Evolutionary conservation across 2,888 invertebrate species (phyloP), one percentile per base, ranked within the genome.

Genomic region (Agonopterix alstromeriana): DNA sequence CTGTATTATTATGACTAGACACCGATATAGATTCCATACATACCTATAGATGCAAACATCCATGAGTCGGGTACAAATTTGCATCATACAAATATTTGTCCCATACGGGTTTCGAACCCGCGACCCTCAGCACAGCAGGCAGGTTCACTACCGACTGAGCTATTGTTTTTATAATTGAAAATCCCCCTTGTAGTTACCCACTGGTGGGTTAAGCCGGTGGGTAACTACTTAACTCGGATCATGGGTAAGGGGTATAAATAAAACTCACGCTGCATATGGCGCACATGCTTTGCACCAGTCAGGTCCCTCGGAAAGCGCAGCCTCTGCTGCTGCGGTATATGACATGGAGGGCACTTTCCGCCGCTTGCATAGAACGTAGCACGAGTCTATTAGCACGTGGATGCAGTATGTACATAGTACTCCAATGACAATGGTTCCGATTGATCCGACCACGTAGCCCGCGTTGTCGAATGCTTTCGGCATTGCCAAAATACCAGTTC

Each of bases 331-430:
- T 1, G 91, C 92, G 0, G 96, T 95, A 79, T 97, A 98, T 42
- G 92, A 93, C 73, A 98, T 77, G 40, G 93, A 92, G 0, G 93
- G 92, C 38, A 90, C 79, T 63, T 85, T 89, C 61, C 85, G 80
- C 56, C 92, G 73, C 73, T 90, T 91, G 72, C 92, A 92, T 42
- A 92, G 70, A 57, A 88, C 91, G 58, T 93, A 93, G 71, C 93
- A 91, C 0, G 92, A 90, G 68, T 91, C 92, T 14, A 97, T 92
- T 55, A 99, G 87, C 54, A 97, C 90, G 73, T 98, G 96, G 81
- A 98, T 97, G 73, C 98, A 98, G 80, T 98, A 98, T 3, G 97
- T 95, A 82, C 97, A 97, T 36, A 98, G 91, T 17, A 95, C 77
- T 0, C 98, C 98, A 59, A 99, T 95, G 3, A 96, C 64, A 9